Evolutionary conservation across 2,113 vertebrate genomes (phyloP).

Genomic region (Loxodonta africana): DNA sequence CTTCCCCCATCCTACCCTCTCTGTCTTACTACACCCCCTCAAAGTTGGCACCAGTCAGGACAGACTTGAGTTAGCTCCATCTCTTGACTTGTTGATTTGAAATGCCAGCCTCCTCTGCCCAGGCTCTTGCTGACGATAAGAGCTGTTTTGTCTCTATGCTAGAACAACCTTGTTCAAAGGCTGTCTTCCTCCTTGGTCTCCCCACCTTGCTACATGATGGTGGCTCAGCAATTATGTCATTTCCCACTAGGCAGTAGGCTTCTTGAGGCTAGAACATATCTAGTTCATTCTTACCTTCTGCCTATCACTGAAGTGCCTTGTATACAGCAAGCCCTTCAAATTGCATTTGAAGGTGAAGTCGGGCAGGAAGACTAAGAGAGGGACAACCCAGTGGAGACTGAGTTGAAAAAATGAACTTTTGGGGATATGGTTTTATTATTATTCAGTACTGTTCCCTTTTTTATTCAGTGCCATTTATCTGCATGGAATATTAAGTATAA

Average conservation of each 20-base stretch:
- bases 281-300: not conserved
- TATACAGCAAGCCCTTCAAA: not conserved
- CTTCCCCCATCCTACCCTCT: not conserved
- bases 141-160: fast-evolving
- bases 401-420: not conserved
- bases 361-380: not conserved
- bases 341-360: not conserved
- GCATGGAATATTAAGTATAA: not conserved
- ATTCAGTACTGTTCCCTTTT: not conserved
- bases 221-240: not conserved
- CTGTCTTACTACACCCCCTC: not conserved
- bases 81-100: not conserved
- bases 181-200: not conserved
- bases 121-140: not conserved
- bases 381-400: not conserved
- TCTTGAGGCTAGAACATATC: too few relatives aligned
- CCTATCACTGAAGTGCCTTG: not conserved
- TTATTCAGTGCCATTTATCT: not conserved
- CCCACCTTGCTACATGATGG: fast-evolving
- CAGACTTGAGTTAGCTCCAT: not conserved
- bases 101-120: not conserved
- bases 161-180: not conserved
- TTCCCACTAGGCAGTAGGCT: not conserved
- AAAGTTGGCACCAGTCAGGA: not conserved
- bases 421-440: not conserved